Percentiles rank a stretch among this genome's conserved stretches.
These are phyloP conservation scores for Pasiphila rectangulata DNA, from an alignment of 2,888 invertebrate species.

Conservation along the genomic window DNA sequence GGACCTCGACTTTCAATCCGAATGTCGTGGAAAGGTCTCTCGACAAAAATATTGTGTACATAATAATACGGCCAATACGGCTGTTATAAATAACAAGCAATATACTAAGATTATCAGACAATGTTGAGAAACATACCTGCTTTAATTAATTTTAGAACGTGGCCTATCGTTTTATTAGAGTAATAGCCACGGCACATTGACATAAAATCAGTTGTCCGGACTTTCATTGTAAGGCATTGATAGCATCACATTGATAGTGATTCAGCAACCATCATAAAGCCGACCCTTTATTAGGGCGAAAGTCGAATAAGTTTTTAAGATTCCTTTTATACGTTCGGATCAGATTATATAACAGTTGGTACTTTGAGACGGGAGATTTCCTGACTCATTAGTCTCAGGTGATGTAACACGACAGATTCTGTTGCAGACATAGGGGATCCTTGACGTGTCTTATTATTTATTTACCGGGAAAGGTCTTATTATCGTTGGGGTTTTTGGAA, in stretches of 20 bases:
- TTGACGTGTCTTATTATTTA: conserved; percentile 37
- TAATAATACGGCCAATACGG: no score
- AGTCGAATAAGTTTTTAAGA: conserved; percentile 46
- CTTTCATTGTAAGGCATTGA: conserved; percentile 27
- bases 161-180: conserved; percentile 19
- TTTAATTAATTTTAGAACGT: conserved; percentile 7
- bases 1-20: no score
- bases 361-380: conserved; percentile 29
- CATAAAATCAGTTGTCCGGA: conserved; percentile 25
- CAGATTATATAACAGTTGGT: conserved; percentile 18
- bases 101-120: background rate
- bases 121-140: background rate
- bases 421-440: conserved; percentile 38
- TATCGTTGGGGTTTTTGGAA: conserved; percentile 16
- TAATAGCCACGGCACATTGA: conserved; percentile 18
- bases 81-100: conserved; percentile 1
- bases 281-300: conserved; percentile 44
- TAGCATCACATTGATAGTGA: conserved; percentile 36
- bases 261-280: conserved; percentile 37
- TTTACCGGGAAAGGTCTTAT: conserved; percentile 26
- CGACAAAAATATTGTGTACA: no score
- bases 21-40: no score
- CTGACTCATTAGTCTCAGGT: conserved; percentile 49
- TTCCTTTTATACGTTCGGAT: conserved; percentile 38
- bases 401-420: conserved; percentile 39